Conservation (phyloP, 2,797 vertebrate species). For the Characodon lateralis region DNA sequence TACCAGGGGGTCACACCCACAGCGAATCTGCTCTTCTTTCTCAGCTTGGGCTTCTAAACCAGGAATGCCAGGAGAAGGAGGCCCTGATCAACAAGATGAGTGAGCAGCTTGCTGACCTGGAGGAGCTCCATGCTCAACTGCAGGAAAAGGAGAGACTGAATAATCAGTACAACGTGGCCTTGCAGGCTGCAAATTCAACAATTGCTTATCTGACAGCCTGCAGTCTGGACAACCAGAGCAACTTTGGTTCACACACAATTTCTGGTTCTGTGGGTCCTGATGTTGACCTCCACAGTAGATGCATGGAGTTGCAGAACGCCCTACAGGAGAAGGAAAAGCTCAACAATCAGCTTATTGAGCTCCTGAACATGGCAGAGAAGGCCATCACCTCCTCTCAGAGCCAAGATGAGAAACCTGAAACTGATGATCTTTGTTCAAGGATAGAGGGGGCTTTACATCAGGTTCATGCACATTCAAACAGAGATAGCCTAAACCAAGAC, state of each 20-base stretch:
- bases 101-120: constrained; percentile 70
- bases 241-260: constrained; percentile 37
- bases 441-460: constrained; percentile 62
- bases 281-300: constrained; percentile 49
- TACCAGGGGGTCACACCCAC: constrained; percentile 22
- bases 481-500: constrained; percentile 3
- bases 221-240: constrained; percentile 76
- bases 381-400: constrained; percentile 24
- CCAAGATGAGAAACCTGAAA: constrained; percentile 47
- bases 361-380: constrained; percentile 71
- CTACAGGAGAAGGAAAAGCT: constrained; percentile 74
- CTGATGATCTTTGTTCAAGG: constrained; percentile 56
- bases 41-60: constrained; percentile 81
- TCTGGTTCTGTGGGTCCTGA: constrained; percentile 42
- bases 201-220: constrained; percentile 84
- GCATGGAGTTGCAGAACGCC: constrained; percentile 67
- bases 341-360: constrained; percentile 70
- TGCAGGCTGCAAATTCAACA: constrained; percentile 81
- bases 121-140: constrained; percentile 71
- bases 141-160: constrained; percentile 77
- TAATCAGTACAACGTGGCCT: constrained; percentile 67
- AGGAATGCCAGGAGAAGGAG: constrained; percentile 83
- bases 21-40: constrained; percentile 54
- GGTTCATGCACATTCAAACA: constrained; percentile 37
- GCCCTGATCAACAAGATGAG: constrained; percentile 73